phyloP scores from a whole-genome alignment of 2,888 invertebrate species.

The Platypus cylindrus region DNA sequence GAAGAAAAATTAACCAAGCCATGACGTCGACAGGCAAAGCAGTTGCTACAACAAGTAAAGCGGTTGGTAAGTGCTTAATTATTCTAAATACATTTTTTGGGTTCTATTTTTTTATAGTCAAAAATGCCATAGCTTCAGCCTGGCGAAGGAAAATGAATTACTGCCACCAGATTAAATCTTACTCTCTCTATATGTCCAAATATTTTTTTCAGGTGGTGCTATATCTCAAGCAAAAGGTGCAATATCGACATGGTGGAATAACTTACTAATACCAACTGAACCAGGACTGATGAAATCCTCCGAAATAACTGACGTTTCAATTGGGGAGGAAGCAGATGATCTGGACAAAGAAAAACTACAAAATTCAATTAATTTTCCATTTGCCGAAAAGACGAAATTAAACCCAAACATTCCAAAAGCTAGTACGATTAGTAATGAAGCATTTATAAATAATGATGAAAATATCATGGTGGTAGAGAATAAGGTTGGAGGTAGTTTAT shows the following conservation, averaged over 20 bases:
- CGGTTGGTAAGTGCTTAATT: conserved; percentile 43
- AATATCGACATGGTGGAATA: conserved; percentile 77
- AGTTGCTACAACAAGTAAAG: conserved; percentile 67
- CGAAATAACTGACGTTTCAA: conserved; percentile 13
- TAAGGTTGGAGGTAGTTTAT: background rate
- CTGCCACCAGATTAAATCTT: background rate
- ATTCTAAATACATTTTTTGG: conserved; percentile 1
- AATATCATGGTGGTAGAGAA: conserved; percentile 4
- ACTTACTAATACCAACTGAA: conserved; percentile 44
- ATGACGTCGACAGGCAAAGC: conserved; percentile 84
- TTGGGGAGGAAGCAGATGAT: conserved; percentile 6
- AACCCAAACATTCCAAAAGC: conserved; percentile 13
- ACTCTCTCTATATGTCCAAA: background rate
- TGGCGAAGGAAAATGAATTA: no score
- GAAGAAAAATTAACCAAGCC: conserved; percentile 85
- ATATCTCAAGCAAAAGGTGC: conserved; percentile 80
- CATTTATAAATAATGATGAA: conserved; percentile 6
- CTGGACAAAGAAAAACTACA: conserved; percentile 9
- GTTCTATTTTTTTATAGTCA: conserved; percentile 1
- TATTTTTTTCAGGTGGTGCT: conserved; percentile 61
- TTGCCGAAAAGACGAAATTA: conserved; percentile 9
- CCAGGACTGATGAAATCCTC: conserved; percentile 22
- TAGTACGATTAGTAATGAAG: conserved; percentile 9
- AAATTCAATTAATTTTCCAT: conserved; percentile 4
- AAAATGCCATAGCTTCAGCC: background rate